These are phyloP conservation scores for Macropis europaea DNA, from an alignment of 2,888 invertebrate genomes.

Conservation along the genomic window DNA sequence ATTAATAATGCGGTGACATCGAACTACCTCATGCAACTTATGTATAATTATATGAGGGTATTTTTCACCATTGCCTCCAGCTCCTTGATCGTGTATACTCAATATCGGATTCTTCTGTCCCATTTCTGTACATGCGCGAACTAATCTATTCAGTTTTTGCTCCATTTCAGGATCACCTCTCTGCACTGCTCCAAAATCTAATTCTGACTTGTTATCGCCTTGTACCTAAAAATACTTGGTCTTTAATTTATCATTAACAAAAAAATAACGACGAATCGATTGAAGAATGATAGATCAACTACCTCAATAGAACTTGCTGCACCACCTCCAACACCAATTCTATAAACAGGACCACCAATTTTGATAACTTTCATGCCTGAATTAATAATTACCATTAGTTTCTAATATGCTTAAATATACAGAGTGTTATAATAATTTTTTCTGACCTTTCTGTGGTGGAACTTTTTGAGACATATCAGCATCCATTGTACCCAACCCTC, in stretches of 20 bases:
- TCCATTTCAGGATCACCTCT: slow-evolving; percentile 99
- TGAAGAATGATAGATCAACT: too few species aligned
- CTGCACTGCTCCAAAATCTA: slow-evolving; percentile 98
- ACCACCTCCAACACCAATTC: slow-evolving; percentile 99
- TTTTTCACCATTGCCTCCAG: slow-evolving; percentile 92
- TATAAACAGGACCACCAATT: slow-evolving; percentile 97
- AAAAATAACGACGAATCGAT: too few species aligned
- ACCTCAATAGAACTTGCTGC: slow-evolving; percentile 96
- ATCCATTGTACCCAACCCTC: slow-evolving; percentile 95
- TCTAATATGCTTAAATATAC: too few species aligned
- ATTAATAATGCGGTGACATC: neutral
- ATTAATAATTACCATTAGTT: neutral
- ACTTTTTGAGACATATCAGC: slow-evolving; percentile 90
- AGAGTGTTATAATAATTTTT: neutral
- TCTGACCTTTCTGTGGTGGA: slow-evolving; percentile 85
- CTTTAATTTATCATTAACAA: slow-evolving; percentile 2
- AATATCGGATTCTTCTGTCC: slow-evolving; percentile 91
- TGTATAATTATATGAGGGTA: neutral
- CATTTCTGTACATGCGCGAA: slow-evolving; percentile 94
- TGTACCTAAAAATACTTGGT: slow-evolving; percentile 83
- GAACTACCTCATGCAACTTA: neutral
- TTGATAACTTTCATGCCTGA: slow-evolving; percentile 94
- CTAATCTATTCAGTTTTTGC: slow-evolving; percentile 96
- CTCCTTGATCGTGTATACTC: slow-evolving; percentile 99
- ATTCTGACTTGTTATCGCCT: slow-evolving; percentile 90